phyloP scores from a whole-genome alignment of 2,888 invertebrate species.

The Chrysopilus asiliformis region DNA sequence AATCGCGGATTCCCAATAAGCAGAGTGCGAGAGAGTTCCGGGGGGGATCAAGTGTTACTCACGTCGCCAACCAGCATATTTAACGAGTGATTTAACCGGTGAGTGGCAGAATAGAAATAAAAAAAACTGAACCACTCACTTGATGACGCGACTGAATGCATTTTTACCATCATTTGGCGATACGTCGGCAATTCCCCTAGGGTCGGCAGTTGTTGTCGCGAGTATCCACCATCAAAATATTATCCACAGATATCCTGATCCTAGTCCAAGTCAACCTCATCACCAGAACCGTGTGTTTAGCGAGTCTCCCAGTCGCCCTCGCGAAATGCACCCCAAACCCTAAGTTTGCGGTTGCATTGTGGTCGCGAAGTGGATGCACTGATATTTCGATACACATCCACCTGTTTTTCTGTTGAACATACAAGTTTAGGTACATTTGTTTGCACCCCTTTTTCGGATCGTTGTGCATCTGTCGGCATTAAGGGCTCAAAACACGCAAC shows the following conservation, averaged over 20 bases:
- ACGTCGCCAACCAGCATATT: background rate
- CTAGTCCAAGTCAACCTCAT: too few species aligned
- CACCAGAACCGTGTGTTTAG: background rate
- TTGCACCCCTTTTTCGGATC: background rate
- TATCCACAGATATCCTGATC: too few species aligned
- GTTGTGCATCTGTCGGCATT: background rate
- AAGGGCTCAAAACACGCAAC: background rate
- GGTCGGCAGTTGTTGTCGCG: too few species aligned
- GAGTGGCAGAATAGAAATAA: background rate
- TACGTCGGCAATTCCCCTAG: background rate
- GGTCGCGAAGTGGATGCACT: too few species aligned
- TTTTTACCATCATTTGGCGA: background rate
- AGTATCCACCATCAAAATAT: too few species aligned
- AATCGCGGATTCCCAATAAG: too few species aligned
- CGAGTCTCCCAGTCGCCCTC: background rate
- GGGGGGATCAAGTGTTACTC: background rate
- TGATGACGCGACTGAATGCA: background rate
- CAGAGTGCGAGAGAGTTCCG: too few species aligned
- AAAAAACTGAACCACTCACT: too few species aligned
- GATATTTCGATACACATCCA: background rate
- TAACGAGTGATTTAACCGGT: constrained; percentile 2
- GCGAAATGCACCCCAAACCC: background rate
- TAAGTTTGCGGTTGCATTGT: background rate
- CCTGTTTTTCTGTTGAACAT: background rate
- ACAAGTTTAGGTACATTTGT: too few species aligned